Evolutionary conservation across 2,888 invertebrate species (phyloP), one percentile per base, ranked within the genome.

Genomic region (Acleris laterana): DNA sequence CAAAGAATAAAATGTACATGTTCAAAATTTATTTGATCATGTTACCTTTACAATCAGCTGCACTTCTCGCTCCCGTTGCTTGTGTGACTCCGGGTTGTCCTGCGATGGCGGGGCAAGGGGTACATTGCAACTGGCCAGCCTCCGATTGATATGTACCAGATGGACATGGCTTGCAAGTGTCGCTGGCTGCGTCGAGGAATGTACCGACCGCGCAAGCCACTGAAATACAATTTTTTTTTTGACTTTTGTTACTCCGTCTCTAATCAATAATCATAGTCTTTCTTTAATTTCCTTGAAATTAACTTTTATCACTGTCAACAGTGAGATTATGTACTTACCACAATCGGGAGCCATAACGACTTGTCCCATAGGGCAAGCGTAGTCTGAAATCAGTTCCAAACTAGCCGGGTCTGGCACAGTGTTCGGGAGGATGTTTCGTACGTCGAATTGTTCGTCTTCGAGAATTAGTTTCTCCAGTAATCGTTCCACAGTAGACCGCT

Each of bases 311-410:
- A n/a, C 3, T 16, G 17, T 2, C 2, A 16, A 6, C n/a, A n/a
- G 46, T n/a, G 17, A 46, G 17, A 46, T 6, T 17, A 46, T 17
- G 11, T 28, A 86, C 93, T 92, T 93, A 97, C 97, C 98, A 88
- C 99, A 99, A 82, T 98, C 96, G 62, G 98, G 97, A 51, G 97
- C 96, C 94, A 98, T 96, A 0, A 98, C 97, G 28, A 99, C 99
- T 93, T 98, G 97, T 62, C 99, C 99, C 74, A 95, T 94, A 0
- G 98, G 97, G 81, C 99, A 99, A 61, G 98, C 97, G 79, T 98
- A 98, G 83, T 98, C 98, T 0, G 98, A 98, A 70, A 96, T 95
- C n/a, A 99, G 92, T 25, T 94, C 89, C 67, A 99, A 91, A 3
- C 98, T 97, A 11, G 98, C 97, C 65, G 98, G 97, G 88, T 99